These are phyloP conservation scores for Megastigmus dorsalis DNA, from an alignment of 2,888 invertebrate genomes.

Conservation along the genomic window DNA sequence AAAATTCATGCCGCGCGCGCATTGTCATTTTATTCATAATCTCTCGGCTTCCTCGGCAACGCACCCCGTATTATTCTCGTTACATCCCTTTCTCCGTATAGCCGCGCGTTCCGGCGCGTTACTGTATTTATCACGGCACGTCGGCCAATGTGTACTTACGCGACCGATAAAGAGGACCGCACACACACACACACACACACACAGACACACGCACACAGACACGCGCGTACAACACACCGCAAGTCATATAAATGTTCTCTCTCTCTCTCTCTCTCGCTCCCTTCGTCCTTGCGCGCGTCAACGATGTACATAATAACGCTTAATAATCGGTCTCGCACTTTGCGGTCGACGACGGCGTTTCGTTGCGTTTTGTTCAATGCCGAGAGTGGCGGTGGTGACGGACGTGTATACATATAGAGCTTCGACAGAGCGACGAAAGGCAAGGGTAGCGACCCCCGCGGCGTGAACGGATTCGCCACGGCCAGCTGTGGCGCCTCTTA, in stretches of 20 bases:
- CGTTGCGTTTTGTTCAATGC: slow-evolving; percentile 47
- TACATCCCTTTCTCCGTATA: slow-evolving; percentile 45
- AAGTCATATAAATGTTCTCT: slow-evolving; percentile 51
- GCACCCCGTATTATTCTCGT: slow-evolving; percentile 38
- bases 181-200: slow-evolving; percentile 44
- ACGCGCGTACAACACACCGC: slow-evolving; percentile 41
- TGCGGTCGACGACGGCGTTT: slow-evolving; percentile 52
- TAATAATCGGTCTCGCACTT: slow-evolving; percentile 56
- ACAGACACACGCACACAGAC: slow-evolving; percentile 46
- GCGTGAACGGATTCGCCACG: slow-evolving; percentile 69
- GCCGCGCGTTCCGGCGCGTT: slow-evolving; percentile 16
- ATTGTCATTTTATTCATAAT: slow-evolving; percentile 55
- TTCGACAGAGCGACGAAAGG: slow-evolving; percentile 38
- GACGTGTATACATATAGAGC: no score
- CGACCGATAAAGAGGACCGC: slow-evolving; percentile 24
- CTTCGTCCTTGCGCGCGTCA: slow-evolving; percentile 52
- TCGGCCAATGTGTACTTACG: slow-evolving; percentile 55
- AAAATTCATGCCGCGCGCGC: slow-evolving; percentile 34
- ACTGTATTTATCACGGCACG: slow-evolving; percentile 55
- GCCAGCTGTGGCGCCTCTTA: slow-evolving; percentile 66
- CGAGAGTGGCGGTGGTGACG: not conserved
- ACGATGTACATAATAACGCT: slow-evolving; percentile 56
- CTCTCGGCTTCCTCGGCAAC: slow-evolving; percentile 37
- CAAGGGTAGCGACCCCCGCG: slow-evolving; percentile 60
- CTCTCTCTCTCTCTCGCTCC: not conserved